These are phyloP conservation scores for Lissonota sp. DNA, from an alignment of 2,888 invertebrate species.

Conservation along the genomic window DNA sequence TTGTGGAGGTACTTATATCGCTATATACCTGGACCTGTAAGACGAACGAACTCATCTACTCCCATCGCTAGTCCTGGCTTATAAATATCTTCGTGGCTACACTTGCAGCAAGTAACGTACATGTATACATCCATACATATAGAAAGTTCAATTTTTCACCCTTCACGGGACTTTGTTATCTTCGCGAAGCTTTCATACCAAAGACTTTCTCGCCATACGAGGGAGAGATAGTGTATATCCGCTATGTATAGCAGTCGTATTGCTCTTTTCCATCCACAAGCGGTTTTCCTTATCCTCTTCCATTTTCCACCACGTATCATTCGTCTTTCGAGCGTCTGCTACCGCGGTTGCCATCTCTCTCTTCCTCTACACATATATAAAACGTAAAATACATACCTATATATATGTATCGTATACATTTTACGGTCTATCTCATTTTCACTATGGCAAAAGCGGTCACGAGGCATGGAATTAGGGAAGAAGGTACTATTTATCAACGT, in stretches of 20 bases:
- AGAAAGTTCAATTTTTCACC: conserved; percentile 38
- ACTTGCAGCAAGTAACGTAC: not conserved
- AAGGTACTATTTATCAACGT: conserved; percentile 74
- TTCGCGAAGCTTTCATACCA: conserved; percentile 30
- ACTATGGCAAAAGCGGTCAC: conserved; percentile 53
- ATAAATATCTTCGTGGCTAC: not conserved
- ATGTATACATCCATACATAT: not conserved
- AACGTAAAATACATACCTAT: not conserved
- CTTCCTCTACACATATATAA: not conserved
- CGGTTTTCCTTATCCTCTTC: conserved; percentile 29
- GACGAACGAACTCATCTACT: not conserved
- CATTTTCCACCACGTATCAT: conserved; percentile 27
- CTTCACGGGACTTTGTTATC: conserved; percentile 36
- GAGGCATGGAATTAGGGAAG: conserved; percentile 69
- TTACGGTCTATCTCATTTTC: conserved; percentile 11
- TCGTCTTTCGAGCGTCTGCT: conserved; percentile 43
- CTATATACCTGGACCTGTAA: not conserved
- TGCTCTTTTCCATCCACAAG: conserved; percentile 35
- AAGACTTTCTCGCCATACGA: conserved; percentile 27
- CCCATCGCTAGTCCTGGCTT: not conserved
- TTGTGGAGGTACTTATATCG: not conserved
- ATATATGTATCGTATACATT: conserved; percentile 1
- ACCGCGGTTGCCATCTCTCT: conserved; percentile 29
- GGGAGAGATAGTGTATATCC: conserved; percentile 53
- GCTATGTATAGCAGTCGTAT: conserved; percentile 32